Evolutionary conservation across 1,140 invertebrate genomes (phyloP).

Genomic region (Anastrepha obliqua): DNA sequence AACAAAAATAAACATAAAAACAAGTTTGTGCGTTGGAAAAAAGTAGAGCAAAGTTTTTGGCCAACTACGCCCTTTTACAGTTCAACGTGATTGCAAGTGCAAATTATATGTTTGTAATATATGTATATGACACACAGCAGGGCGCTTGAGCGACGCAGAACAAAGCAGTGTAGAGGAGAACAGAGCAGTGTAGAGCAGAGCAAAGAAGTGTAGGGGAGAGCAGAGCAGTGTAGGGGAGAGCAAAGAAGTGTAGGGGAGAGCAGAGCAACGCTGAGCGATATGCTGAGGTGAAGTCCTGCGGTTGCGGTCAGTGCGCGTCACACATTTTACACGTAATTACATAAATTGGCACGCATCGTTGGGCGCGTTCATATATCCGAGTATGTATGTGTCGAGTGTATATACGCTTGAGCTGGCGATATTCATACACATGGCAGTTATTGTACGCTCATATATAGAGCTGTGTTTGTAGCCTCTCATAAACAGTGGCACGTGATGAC

Average conservation of each 20-base stretch:
- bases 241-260: not conserved
- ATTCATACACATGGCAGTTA: not conserved
- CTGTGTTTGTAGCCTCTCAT: not conserved
- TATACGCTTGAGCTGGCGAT: not conserved
- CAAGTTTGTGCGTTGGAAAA: not conserved
- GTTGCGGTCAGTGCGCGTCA: slow-evolving; percentile 49
- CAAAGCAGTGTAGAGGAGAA: not conserved
- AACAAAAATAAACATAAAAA: not conserved
- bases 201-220: no score
- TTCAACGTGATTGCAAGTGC: slow-evolving; percentile 31
- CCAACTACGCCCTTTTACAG: slow-evolving; percentile 33
- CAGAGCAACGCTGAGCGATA: no score
- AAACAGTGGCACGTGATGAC: slow-evolving; percentile 24
- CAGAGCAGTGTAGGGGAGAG: not conserved
- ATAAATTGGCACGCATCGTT: slow-evolving; percentile 45
- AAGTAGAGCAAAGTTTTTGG: slow-evolving; percentile 14
- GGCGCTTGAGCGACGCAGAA: not conserved
- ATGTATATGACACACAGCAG: not conserved
- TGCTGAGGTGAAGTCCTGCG: slow-evolving; percentile 38
- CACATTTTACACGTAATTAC: slow-evolving; percentile 53
- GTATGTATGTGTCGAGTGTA: not conserved
- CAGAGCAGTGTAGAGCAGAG: no score
- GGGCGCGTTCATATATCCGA: not conserved
- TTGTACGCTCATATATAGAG: not conserved
- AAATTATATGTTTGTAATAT: slow-evolving; percentile 15